Percentiles rank a stretch among this genome's conserved stretches.
These are phyloP conservation scores for Pantherophis alleghaniensis DNA, from an alignment of 2,797 vertebrate species.

Conservation along the genomic window DNA sequence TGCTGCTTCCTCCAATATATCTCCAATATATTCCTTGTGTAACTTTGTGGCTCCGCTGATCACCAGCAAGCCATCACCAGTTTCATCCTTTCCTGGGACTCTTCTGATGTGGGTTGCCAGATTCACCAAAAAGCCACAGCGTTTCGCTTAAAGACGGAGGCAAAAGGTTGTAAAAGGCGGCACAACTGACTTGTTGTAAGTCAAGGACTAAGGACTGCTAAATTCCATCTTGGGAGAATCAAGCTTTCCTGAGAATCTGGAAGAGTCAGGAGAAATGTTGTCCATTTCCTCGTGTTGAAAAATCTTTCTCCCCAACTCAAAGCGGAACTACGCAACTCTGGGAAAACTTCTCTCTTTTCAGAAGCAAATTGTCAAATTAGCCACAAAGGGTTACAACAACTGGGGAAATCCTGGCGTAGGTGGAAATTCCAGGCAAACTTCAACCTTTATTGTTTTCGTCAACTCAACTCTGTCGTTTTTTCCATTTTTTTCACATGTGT, in stretches of 20 bases:
- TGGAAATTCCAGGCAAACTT: background rate
- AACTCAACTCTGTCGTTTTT: background rate
- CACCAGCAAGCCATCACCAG: background rate
- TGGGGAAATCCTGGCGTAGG: background rate
- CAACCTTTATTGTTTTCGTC: background rate
- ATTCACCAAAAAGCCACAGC: background rate
- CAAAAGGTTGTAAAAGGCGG: no score
- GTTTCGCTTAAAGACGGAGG: no score
- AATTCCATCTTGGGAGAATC: background rate
- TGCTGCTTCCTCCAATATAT: background rate
- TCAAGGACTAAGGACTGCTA: no score
- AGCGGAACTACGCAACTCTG: background rate
- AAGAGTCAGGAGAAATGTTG: background rate
- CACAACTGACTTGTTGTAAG: no score
- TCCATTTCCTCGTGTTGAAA: background rate
- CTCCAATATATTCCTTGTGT: no score
- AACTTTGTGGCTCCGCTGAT: background rate
- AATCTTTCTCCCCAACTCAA: background rate
- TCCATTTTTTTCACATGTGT: background rate
- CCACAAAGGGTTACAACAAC: no score
- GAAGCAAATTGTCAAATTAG: background rate
- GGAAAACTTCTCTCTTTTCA: background rate
- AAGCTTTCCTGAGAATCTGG: background rate
- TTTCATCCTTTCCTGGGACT: background rate
- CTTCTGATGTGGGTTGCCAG: background rate